phyloP scores from a whole-genome alignment of 2,888 invertebrate species.

The Temnothorax ravouxi region DNA sequence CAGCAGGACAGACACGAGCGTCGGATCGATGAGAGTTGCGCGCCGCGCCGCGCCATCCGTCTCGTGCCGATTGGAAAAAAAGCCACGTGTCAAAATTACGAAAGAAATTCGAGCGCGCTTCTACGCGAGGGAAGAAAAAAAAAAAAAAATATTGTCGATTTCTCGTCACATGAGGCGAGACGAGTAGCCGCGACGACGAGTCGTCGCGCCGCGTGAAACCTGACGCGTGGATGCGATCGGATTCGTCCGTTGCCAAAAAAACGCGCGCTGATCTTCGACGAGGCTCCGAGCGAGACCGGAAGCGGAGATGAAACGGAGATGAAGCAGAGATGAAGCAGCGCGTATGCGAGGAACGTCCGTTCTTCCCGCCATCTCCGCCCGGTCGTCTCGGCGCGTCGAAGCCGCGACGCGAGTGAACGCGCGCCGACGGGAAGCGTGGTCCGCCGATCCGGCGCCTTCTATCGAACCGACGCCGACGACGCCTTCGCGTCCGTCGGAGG shows the following conservation, averaged over 20 bases:
- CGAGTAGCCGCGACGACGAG: too few species aligned
- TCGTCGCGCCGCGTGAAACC: not conserved
- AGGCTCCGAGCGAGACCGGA: not conserved
- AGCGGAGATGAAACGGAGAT: too few species aligned
- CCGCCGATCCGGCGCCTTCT: constrained; percentile 66
- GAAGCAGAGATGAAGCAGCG: not conserved
- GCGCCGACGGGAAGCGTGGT: constrained; percentile 55
- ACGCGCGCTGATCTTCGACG: not conserved
- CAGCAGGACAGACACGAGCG: constrained; percentile 7
- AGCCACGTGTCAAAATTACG: constrained; percentile 33
- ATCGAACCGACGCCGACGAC: constrained; percentile 77
- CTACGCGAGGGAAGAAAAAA: too few species aligned
- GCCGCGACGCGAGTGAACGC: not conserved
- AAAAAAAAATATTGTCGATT: not conserved
- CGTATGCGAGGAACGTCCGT: not conserved
- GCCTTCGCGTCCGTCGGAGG: constrained; percentile 59
- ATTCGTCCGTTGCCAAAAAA: not conserved
- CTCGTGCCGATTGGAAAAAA: constrained; percentile 4
- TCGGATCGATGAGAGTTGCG: constrained; percentile 33
- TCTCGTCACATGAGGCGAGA: not conserved
- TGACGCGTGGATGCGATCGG: not conserved
- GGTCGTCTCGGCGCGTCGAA: not conserved
- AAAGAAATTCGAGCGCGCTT: too few species aligned
- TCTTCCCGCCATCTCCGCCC: constrained; percentile 30
- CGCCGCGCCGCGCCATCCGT: not conserved